Conservation (phyloP, 2,113 vertebrate species). For the Origma solitaria region DNA sequence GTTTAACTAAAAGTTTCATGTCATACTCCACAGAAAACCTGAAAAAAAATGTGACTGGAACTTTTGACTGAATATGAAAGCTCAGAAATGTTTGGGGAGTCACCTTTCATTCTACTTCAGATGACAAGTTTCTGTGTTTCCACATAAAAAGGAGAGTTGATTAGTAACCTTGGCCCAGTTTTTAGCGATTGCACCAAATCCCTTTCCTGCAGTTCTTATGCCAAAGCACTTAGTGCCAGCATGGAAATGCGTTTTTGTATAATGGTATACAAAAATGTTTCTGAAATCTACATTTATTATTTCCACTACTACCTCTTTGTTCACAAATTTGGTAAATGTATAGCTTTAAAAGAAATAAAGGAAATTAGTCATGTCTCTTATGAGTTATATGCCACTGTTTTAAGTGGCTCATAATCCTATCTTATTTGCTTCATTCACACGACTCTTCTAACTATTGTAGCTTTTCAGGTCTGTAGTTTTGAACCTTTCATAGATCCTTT, state of each 20-base stretch:
- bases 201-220: neutral
- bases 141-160: neutral
- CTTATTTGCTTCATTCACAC: neutral
- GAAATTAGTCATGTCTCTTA: neutral
- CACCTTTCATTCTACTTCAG: neutral
- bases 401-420: neutral
- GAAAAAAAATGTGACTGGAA: neutral
- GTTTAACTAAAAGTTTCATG: neutral
- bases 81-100: neutral
- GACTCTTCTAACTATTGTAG: neutral
- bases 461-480: neutral
- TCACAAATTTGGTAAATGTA: neutral
- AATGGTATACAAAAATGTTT: neutral
- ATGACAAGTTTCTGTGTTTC: neutral
- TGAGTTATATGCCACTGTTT: neutral
- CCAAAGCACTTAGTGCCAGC: neutral
- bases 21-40: neutral
- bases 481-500: neutral
- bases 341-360: neutral
- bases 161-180: neutral
- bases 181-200: neutral
- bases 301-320: neutral
- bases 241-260: neutral
- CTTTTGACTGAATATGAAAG: neutral
- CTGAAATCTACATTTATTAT: neutral